Conservation (phyloP, 2,113 vertebrate species). For the Tragulus kanchil region DNA sequence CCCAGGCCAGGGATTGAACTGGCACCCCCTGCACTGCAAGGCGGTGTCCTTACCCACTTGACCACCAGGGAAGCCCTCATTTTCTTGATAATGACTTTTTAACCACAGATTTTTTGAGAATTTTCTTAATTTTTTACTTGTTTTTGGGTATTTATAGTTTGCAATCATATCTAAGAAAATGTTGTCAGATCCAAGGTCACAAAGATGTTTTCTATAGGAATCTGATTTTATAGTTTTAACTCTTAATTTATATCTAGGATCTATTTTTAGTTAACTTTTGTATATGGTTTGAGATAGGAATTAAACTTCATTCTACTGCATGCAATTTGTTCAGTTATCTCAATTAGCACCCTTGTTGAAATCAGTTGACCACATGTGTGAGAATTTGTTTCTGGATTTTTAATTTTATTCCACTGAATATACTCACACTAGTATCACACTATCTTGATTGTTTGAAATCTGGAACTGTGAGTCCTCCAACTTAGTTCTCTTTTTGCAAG, state of each 20-base stretch:
- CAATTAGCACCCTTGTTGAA: not conserved
- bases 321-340: not conserved
- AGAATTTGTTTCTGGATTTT: not conserved
- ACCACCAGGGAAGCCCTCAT: not conserved
- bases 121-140: not conserved
- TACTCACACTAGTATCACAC: not conserved
- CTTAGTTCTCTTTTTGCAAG: not conserved
- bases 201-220: not conserved
- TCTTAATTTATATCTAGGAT: not conserved
- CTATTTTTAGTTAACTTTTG: not conserved
- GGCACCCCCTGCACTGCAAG: too few relatives aligned
- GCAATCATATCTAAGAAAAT: not conserved
- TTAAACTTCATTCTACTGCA: not conserved
- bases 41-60: too few relatives aligned
- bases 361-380: not conserved
- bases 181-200: not conserved
- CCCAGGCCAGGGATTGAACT: too few relatives aligned
- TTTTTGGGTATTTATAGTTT: not conserved
- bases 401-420: not conserved
- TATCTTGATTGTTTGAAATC: conserved; percentile 44
- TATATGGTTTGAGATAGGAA: not conserved
- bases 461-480: not conserved
- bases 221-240: conserved; percentile 28
- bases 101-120: not conserved
- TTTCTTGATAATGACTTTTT: not conserved